Evolutionary conservation across 2,888 invertebrate species (phyloP).

Genomic region (Hirtodrosophila alboralis): DNA sequence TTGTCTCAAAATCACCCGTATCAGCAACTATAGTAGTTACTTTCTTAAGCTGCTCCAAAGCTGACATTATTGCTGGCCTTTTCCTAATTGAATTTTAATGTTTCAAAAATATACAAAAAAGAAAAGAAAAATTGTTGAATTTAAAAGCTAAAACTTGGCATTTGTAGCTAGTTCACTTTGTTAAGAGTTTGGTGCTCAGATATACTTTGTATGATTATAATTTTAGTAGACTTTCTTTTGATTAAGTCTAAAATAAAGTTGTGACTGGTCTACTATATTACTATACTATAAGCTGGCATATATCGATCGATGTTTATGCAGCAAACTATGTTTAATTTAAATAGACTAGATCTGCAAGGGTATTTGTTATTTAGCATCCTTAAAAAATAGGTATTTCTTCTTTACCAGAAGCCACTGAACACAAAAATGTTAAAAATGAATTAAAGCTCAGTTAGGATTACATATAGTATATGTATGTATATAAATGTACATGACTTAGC

Average conservation of each 20-base stretch:
- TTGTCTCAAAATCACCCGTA: constrained; percentile 13
- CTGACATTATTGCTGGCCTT: constrained; percentile 10
- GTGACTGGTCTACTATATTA: too few species aligned
- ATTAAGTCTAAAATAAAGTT: too few species aligned
- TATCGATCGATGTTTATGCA: too few species aligned
- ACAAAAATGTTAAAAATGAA: background rate
- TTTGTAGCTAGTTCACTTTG: background rate
- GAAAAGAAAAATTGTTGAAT: background rate
- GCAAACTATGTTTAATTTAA: too few species aligned
- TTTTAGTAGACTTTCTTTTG: too few species aligned
- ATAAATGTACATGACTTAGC: constrained; percentile 12
- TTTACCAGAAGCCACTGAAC: background rate
- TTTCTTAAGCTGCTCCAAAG: constrained; percentile 15
- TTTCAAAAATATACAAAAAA: background rate
- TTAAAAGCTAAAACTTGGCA: background rate
- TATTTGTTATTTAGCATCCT: background rate
- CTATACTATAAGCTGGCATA: too few species aligned
- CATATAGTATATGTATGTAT: background rate
- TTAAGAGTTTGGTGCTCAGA: constrained; percentile 1
- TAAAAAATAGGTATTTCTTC: background rate
- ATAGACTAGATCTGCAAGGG: too few species aligned
- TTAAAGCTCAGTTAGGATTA: constrained; percentile 11
- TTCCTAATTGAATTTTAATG: background rate
- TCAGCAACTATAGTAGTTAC: constrained; percentile 27
- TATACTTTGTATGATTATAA: too few species aligned